phyloP scores from a whole-genome alignment of 2,888 invertebrate species.

The Acronicta aceris region DNA sequence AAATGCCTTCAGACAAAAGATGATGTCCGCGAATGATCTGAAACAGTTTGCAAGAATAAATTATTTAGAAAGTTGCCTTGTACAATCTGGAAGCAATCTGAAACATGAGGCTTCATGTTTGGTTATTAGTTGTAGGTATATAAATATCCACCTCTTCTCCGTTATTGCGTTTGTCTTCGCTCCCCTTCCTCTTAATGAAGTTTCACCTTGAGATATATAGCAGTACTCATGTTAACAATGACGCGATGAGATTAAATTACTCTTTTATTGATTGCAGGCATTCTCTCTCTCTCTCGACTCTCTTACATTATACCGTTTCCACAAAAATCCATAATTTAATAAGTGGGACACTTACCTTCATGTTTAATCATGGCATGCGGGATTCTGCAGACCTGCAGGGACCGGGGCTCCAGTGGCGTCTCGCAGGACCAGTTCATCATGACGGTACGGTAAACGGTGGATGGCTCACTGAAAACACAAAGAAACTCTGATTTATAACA shows the following conservation, averaged over 20 bases:
- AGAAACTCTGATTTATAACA: constrained; percentile 2
- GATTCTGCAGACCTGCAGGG: not conserved
- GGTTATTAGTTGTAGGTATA: too few relatives aligned
- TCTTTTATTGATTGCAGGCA: too few relatives aligned
- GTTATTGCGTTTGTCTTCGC: too few relatives aligned
- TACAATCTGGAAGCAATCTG: not conserved
- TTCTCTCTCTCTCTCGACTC: too few relatives aligned
- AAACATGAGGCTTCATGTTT: too few relatives aligned
- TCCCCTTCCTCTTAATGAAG: too few relatives aligned
- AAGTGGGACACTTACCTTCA: not conserved
- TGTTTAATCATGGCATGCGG: not conserved
- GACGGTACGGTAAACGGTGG: not conserved
- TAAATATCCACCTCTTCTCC: too few relatives aligned
- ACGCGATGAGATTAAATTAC: too few relatives aligned
- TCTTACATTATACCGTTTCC: not conserved
- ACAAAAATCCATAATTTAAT: too few relatives aligned
- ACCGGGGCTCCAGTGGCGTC: not conserved
- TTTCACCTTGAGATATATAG: too few relatives aligned
- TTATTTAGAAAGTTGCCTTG: not conserved
- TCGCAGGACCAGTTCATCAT: not conserved
- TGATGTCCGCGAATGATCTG: not conserved
- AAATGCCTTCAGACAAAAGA: not conserved
- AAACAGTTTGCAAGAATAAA: not conserved
- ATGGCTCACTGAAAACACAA: constrained; percentile 2
- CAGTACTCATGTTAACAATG: too few relatives aligned